phyloP scores from a whole-genome alignment of 2,888 invertebrate genomes.

The Trisateles emortualis region DNA sequence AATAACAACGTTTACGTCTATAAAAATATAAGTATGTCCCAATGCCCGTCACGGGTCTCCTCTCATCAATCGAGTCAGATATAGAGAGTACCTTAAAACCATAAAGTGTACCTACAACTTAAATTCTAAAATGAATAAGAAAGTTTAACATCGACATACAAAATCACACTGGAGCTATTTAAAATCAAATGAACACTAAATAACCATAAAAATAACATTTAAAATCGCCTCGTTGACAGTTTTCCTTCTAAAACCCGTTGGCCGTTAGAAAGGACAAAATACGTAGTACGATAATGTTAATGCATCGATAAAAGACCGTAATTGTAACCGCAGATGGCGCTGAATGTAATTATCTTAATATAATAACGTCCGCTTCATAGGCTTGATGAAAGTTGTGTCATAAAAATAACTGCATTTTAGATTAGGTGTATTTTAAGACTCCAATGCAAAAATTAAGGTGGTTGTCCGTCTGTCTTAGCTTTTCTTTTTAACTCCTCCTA shows the following conservation, averaged over 20 bases:
- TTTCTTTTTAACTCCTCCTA: no score
- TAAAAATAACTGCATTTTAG: not conserved
- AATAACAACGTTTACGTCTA: no score
- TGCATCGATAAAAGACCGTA: not conserved
- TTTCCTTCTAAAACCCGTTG: not conserved
- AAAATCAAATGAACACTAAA: not conserved
- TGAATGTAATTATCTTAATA: not conserved
- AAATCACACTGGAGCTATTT: not conserved
- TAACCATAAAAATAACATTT: not conserved
- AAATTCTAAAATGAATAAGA: no score
- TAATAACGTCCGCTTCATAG: not conserved
- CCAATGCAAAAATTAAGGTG: no score
- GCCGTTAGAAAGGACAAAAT: slow-evolving; percentile 2
- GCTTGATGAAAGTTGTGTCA: not conserved
- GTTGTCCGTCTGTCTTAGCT: no score
- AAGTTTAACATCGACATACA: no score
- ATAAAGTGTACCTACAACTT: no score
- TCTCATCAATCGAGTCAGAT: no score
- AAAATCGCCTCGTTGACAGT: not conserved
- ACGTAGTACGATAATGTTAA: not conserved
- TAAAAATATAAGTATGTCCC: no score
- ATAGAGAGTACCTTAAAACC: no score
- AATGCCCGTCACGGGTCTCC: no score
- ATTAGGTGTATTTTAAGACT: not conserved
- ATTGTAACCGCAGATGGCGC: not conserved